phyloP scores from a whole-genome alignment of 2,113 vertebrate species.

The Capra hircus region DNA sequence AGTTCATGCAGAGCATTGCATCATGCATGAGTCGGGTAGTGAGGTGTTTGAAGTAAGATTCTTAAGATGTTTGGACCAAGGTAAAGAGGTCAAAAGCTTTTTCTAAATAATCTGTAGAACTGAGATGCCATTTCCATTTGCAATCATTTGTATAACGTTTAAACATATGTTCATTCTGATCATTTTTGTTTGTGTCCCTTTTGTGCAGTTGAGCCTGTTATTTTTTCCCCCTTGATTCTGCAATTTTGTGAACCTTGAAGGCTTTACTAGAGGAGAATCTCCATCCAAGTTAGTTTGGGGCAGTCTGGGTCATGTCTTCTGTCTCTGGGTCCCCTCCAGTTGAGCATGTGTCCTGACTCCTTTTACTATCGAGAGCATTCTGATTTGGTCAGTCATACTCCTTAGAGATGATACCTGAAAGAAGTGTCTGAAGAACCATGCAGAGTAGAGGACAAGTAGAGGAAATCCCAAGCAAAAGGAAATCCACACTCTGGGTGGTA shows the following conservation, averaged over 20 bases:
- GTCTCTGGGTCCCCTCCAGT: no score
- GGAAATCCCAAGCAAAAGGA: neutral
- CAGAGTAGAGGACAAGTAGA: neutral
- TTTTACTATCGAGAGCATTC: neutral
- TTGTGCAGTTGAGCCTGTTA: neutral
- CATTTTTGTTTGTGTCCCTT: neutral
- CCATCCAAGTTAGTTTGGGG: neutral
- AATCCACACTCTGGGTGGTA: no score
- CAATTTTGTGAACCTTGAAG: neutral
- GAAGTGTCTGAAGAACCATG: neutral
- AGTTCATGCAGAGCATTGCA: neutral
- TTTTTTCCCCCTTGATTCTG: neutral
- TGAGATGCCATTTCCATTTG: neutral
- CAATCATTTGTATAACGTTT: neutral
- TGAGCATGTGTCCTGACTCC: neutral
- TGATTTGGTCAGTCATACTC: neutral
- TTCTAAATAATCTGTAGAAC: neutral
- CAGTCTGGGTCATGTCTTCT: neutral
- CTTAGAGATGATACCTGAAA: no score
- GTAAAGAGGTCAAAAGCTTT: neutral
- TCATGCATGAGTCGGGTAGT: rapidly evolving
- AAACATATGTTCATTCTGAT: neutral
- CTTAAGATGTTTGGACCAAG: neutral
- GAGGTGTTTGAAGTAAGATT: neutral
- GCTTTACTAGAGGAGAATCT: neutral